phyloP scores from a whole-genome alignment of 2,888 invertebrate genomes.

The Phrixothrix hirtus region DNA sequence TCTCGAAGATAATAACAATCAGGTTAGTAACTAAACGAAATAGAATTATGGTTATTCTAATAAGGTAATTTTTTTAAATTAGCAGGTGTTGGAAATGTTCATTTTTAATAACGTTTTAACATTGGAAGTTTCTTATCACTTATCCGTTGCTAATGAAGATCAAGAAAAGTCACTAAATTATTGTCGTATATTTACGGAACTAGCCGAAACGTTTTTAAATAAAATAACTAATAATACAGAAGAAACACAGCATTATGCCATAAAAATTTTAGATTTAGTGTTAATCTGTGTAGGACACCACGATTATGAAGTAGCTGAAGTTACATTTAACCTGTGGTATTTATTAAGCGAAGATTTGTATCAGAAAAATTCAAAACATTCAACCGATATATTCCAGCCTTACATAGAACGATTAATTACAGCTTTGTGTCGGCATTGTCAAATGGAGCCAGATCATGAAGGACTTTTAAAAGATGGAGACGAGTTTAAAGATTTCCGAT shows the following conservation, averaged over 20 bases:
- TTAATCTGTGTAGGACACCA: slow-evolving; percentile 94
- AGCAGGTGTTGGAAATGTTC: slow-evolving; percentile 72
- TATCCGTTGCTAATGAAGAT: slow-evolving; percentile 91
- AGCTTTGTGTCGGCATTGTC: slow-evolving; percentile 87
- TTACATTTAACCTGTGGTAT: slow-evolving; percentile 98
- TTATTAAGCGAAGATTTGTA: slow-evolving; percentile 92
- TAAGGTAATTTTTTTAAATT: too few relatives aligned
- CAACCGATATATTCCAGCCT: slow-evolving; percentile 85
- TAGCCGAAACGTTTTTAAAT: slow-evolving; percentile 88
- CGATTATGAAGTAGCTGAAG: slow-evolving; percentile 92
- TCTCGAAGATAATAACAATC: slow-evolving; percentile 75
- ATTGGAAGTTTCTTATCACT: slow-evolving; percentile 84
- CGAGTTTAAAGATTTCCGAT: slow-evolving; percentile 82
- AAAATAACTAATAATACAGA: slow-evolving; percentile 70
- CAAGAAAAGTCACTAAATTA: slow-evolving; percentile 93
- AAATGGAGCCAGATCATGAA: slow-evolving; percentile 94
- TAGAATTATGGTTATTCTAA: too few relatives aligned
- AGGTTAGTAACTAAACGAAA: slow-evolving; percentile 18
- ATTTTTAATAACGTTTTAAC: slow-evolving; percentile 81
- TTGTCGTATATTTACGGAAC: slow-evolving; percentile 91
- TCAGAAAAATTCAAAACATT: slow-evolving; percentile 77
- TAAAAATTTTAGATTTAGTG: slow-evolving; percentile 85
- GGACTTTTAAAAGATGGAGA: slow-evolving; percentile 82
- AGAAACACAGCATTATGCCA: slow-evolving; percentile 71
- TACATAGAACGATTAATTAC: slow-evolving; percentile 89